A percentile compares a stretch with the other conserved stretches of the same genome.
Evolutionary conservation across 2,888 invertebrate species (phyloP).

Genomic region (Augochlorella aurata): DNA sequence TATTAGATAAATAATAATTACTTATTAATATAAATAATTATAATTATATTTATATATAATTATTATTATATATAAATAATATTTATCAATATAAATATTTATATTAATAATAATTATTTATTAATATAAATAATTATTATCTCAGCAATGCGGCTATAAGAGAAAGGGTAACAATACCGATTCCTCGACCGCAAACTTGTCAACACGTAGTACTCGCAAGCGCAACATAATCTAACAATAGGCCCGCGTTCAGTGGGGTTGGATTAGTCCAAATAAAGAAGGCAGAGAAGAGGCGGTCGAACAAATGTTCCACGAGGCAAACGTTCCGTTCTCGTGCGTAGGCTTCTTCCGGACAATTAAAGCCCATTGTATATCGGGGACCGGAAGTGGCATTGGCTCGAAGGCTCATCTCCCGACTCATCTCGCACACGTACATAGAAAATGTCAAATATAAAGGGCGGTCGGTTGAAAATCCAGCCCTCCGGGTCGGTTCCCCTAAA

Average conservation of each 20-base stretch:
- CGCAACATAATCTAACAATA: neutral
- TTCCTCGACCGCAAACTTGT: neutral
- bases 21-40: too few species aligned
- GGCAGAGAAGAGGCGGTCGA: constrained; percentile 7
- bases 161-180: too few species aligned
- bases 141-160: too few species aligned
- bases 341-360: constrained; percentile 65
- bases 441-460: neutral
- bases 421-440: constrained; percentile 16
- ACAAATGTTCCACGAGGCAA: constrained; percentile 24
- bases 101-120: too few species aligned
- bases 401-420: constrained; percentile 55
- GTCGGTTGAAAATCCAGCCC: neutral
- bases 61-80: too few species aligned
- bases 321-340: constrained; percentile 23
- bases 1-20: too few species aligned
- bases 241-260: neutral
- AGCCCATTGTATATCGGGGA: constrained; percentile 49
- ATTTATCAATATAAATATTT: too few species aligned
- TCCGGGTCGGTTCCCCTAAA: neutral
- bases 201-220: neutral
- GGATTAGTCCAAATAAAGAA: neutral
- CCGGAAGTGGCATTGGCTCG: constrained; percentile 48
- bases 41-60: too few species aligned
- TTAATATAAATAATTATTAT: too few species aligned